Conservation (phyloP, 2,888 invertebrate species). For the Oasisia sp. region DNA sequence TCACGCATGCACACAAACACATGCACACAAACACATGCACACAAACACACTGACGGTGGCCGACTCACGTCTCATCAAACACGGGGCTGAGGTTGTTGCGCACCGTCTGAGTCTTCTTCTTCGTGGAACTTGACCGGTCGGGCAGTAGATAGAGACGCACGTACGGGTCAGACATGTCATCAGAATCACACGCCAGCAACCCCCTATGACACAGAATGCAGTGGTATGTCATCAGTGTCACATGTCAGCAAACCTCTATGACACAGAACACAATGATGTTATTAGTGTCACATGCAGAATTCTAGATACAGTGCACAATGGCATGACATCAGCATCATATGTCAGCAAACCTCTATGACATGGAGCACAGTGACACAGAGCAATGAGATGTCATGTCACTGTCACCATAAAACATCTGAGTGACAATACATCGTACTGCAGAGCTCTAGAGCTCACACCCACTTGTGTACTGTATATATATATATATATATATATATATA, state of each 20-base stretch:
- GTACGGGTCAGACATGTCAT: slow-evolving; percentile 62
- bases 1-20: no score
- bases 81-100: slow-evolving; percentile 92
- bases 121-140: slow-evolving; percentile 55
- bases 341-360: no score
- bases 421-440: no score
- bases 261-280: slow-evolving; percentile 1
- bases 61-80: slow-evolving; percentile 80
- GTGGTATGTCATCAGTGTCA: not conserved
- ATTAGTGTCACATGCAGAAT: not conserved
- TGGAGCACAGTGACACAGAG: no score
- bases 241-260: not conserved
- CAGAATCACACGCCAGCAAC: slow-evolving; percentile 57
- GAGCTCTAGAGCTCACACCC: no score
- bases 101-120: slow-evolving; percentile 67
- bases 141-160: slow-evolving; percentile 61
- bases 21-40: no score
- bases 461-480: no score
- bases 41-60: not conserved
- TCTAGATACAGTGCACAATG: no score
- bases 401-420: no score
- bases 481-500: no score
- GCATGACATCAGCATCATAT: slow-evolving; percentile 33
- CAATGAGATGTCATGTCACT: no score
- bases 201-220: slow-evolving; percentile 42